phyloP scores from a whole-genome alignment of 37 sponge, comb jelly and placozoan species.

The Oscarella lobularis region DNA sequence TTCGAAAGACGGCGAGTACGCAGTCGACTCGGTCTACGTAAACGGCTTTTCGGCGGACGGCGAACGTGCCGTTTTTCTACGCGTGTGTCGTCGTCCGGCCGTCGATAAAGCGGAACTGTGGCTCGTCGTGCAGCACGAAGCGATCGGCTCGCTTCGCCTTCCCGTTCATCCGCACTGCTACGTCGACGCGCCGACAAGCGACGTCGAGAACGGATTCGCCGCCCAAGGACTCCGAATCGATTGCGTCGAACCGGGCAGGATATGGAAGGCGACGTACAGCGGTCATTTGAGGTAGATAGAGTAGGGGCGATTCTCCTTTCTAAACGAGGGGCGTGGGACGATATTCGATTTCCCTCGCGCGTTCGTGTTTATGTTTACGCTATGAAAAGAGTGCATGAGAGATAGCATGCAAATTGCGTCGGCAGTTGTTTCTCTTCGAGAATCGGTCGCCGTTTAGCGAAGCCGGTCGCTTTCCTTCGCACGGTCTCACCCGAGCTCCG shows the following conservation, averaged over 20 bases:
- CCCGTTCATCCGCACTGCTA: neutral
- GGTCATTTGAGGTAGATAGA: neutral
- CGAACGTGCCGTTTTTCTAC: neutral
- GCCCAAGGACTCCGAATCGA: neutral
- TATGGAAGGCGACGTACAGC: conserved; percentile 1
- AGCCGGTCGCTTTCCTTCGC: too few species aligned
- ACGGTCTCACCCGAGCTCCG: too few species aligned
- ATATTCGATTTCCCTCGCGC: too few species aligned
- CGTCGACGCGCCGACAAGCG: neutral
- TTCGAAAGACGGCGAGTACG: too few species aligned
- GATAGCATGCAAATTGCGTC: too few species aligned
- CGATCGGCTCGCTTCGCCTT: neutral
- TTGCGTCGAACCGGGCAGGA: neutral
- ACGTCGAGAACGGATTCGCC: neutral
- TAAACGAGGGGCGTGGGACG: too few species aligned
- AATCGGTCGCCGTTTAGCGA: too few species aligned
- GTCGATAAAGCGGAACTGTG: neutral
- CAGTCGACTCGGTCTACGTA: neutral
- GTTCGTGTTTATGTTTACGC: too few species aligned
- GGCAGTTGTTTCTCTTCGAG: too few species aligned
- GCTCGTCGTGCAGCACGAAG: neutral
- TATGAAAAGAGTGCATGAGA: too few species aligned
- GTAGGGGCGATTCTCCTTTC: too few species aligned
- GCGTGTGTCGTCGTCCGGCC: neutral
- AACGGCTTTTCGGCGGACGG: neutral